phyloP scores from a whole-genome alignment of 2,888 invertebrate genomes.

The Dysmachus trigonus region DNA sequence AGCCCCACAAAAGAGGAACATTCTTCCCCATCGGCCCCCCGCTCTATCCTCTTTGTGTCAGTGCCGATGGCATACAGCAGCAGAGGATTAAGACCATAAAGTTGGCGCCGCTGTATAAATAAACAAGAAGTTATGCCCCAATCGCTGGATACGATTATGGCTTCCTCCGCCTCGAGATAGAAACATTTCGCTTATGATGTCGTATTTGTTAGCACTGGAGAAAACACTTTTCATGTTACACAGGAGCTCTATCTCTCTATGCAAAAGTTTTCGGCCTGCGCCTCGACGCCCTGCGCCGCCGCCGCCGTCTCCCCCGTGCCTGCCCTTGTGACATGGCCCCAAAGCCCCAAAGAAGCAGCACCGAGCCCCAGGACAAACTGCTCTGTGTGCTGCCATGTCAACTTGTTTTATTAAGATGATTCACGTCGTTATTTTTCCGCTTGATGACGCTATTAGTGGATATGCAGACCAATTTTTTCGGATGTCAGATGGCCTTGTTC shows the following conservation, averaged over 20 bases:
- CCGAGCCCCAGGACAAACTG: background rate
- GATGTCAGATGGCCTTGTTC: background rate
- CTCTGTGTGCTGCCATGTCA: conserved; percentile 44
- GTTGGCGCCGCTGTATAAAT: conserved; percentile 46
- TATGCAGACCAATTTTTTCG: conserved; percentile 17
- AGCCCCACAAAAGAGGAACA: background rate
- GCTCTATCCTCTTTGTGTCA: background rate
- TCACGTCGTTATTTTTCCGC: conserved; percentile 45
- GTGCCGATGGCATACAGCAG: conserved; percentile 4
- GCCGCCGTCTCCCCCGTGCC: background rate
- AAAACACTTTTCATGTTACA: conserved; percentile 24
- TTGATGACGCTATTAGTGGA: conserved; percentile 47
- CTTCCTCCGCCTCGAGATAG: conserved; percentile 35
- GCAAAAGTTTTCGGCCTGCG: conserved; percentile 13
- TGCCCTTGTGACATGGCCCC: background rate
- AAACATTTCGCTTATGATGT: conserved; percentile 33
- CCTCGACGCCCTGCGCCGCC: background rate
- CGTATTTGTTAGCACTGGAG: conserved; percentile 24
- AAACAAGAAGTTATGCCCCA: conserved; percentile 47
- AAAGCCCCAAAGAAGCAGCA: background rate
- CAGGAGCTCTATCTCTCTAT: background rate
- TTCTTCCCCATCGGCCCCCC: too few species aligned
- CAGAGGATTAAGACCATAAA: conserved; percentile 45
- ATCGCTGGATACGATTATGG: conserved; percentile 30
- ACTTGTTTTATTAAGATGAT: conserved; percentile 47